Evolutionary conservation across 1,140 invertebrate genomes (phyloP), one percentile per base, ranked within the genome.

Genomic region (Pogonomyrmex barbatus): DNA sequence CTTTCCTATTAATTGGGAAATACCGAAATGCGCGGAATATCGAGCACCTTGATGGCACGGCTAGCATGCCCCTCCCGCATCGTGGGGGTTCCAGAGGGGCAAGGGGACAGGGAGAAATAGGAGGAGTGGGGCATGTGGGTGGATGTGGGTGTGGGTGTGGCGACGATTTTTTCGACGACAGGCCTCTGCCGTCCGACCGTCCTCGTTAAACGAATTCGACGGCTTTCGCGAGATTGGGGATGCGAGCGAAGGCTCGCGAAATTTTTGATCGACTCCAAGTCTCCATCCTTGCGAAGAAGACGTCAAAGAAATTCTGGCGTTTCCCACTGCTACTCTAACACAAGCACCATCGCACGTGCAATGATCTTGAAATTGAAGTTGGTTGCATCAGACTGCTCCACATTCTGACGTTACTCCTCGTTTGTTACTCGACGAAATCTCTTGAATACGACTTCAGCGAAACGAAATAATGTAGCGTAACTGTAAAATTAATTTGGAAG

Each of bases 121-220:
- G 42, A 62, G 54, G 52, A 36, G 65, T 73, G 79, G 87, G 56
- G 76, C 58, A 63, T 39, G 88, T 87, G 89, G 89, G 88, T 81
- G 89, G 81, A 56, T 73, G 82, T 77, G 87, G 70, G 82, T 85
- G 75, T 90, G 89, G 89, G 89, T 90, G 89, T 90, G 89, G 89
- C 89, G 89, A 90, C 89, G 89, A 90, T 90, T 90, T 90, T 90
- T 90, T 90, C 89, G 86, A 90, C 89, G 89, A 90, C 89, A 90
- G 89, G 89, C 86, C 89, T 90, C 82, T 87, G 67, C 86, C 88
- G 71, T 77, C 89, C 89, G 86, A 76, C 76, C 89, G 89, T 90
- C 86, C 88, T 90, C 89, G 89, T 90, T 90, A 90, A 90, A 90
- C 89, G 89, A 90, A 90, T 90, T 90, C 89, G 89, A 90, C 87